A percentile compares a stretch with the other conserved stretches of the same genome.
These are phyloP conservation scores for Liopterus haemorrhoidalis DNA, from an alignment of 2,888 invertebrate species.

Conservation along the genomic window DNA sequence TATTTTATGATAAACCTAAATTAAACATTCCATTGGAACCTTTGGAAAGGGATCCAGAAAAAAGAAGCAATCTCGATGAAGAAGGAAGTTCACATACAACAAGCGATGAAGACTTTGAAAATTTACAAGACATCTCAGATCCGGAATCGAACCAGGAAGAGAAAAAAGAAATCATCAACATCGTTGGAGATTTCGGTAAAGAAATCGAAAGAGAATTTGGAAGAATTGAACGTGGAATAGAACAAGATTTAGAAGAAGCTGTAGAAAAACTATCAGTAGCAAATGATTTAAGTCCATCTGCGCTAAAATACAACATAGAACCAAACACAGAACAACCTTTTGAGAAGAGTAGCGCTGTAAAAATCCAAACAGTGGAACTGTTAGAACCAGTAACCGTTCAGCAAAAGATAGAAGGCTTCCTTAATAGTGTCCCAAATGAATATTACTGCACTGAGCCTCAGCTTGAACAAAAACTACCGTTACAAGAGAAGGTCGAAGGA, in stretches of 20 bases:
- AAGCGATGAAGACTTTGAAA: slow-evolving; percentile 39
- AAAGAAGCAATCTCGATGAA: slow-evolving; percentile 32
- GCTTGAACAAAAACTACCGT: too few species aligned
- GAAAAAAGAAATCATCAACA: slow-evolving; percentile 40
- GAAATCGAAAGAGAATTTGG: slow-evolving; percentile 56
- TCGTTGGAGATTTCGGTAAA: slow-evolving; percentile 55
- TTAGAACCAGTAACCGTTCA: slow-evolving; percentile 21
- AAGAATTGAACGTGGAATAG: slow-evolving; percentile 41
- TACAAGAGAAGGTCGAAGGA: too few species aligned
- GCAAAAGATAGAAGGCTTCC: too few species aligned
- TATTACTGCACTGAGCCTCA: too few species aligned
- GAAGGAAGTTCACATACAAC: slow-evolving; percentile 36
- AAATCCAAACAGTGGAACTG: slow-evolving; percentile 17
- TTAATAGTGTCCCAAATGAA: too few species aligned
- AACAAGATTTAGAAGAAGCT: slow-evolving; percentile 41
- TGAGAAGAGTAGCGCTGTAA: slow-evolving; percentile 18
- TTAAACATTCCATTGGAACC: slow-evolving; percentile 49
- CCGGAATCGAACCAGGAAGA: slow-evolving; percentile 4
- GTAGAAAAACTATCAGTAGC: slow-evolving; percentile 41
- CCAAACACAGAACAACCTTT: slow-evolving; percentile 42
- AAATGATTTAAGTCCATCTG: slow-evolving; percentile 39
- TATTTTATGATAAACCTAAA: slow-evolving; percentile 53
- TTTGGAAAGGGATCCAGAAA: slow-evolving; percentile 34
- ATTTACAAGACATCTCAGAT: slow-evolving; percentile 16
- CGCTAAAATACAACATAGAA: slow-evolving; percentile 41